Evolutionary conservation across 2,797 vertebrate genomes (phyloP), one percentile per base, ranked within the genome.

Genomic region (Tapirus indicus): DNA sequence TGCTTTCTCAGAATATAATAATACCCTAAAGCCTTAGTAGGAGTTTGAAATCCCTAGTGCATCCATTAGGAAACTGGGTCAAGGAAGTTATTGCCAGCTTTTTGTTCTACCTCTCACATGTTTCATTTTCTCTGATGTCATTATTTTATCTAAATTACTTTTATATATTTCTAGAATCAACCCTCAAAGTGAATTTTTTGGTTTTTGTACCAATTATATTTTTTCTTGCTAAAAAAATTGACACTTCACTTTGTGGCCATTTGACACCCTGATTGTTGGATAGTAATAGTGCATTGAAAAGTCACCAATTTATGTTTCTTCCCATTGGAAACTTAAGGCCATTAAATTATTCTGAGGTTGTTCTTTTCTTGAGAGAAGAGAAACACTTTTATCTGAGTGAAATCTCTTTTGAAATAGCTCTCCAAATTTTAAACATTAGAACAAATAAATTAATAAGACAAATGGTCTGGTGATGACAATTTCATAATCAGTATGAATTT

Each of bases 101-200:
- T 54, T 44, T 75, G 27, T 14, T 25, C 84, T 49, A 68, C 9
- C 16, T 62, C 32, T 89, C 35, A 56, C 16, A 54, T 17, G 9
- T 75, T 92, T 80, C 56, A 56, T 94, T 92, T 89, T 88, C 77
- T 71, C n/a, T 58, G 16, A 54, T 21, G 25, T 83, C 38, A 58
- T 66, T 49, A 58, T 89, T 68, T 62, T 23, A 87, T 66, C 5
- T 38, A 74, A 74, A 87, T 38, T 49, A 52, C 25, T 12, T 78
- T 71, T 35, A 13, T 11, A 78, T 72, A 38, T 80, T 88, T 80
- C 38, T 35, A 58, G 66, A 74, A 75, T 58, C 64, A 75, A 32
- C 12, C 20, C 5, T 74, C 6, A 82, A 56, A 78, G 16, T 41
- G 4, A 3, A 44, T 21, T 2, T 75, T 64, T 64, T 23, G 2